Evolutionary conservation across 2,888 invertebrate species (phyloP), one percentile per base, ranked within the genome.

Genomic region (Malacosoma neustria): DNA sequence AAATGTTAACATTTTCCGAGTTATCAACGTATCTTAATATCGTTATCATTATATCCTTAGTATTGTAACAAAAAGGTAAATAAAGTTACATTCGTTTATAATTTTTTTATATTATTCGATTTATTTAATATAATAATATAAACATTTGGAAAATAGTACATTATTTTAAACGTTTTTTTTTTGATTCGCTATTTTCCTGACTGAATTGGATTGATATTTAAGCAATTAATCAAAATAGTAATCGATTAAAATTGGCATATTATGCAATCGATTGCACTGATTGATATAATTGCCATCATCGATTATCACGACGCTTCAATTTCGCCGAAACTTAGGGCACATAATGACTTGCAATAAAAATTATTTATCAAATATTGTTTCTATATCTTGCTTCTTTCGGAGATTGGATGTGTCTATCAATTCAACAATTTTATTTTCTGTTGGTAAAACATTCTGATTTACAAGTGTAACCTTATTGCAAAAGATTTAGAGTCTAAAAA

Each of bases 261-360:
- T 22, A 22, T 22, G 34, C 38, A 48, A 45, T 38, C 40, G 34
- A 36, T 22, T 22, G 14, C 33, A 37, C 31, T 47, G 42, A 35
- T 41, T 43, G 40, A 22, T 12, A 15, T 40, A 40, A 39, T 22
- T 22, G 22, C 22, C 9, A 9, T 7, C 49, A 48, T 40, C 43
- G 49, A 45, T 51, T 52, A 47, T 46, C 51, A 54, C 49, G 43
- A 34, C 22, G 22, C 22, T 9, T 22, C 6, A 5, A 22, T 22
- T 22, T 9, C 9, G 9, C 6, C 22, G 41, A 40, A 45, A 45
- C 51, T 51, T 54, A 57, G 52, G 61, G 52, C 46, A 45, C 45
- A 46, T 36, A 48, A 60, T 55, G 52, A 49, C 37, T 46, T 32
- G 51, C 48, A 42, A 48, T 53, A 55, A 55, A 55, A 62, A 38